These are phyloP conservation scores for Polyommatus icarus DNA, from an alignment of 2,888 invertebrate species.

Conservation along the genomic window DNA sequence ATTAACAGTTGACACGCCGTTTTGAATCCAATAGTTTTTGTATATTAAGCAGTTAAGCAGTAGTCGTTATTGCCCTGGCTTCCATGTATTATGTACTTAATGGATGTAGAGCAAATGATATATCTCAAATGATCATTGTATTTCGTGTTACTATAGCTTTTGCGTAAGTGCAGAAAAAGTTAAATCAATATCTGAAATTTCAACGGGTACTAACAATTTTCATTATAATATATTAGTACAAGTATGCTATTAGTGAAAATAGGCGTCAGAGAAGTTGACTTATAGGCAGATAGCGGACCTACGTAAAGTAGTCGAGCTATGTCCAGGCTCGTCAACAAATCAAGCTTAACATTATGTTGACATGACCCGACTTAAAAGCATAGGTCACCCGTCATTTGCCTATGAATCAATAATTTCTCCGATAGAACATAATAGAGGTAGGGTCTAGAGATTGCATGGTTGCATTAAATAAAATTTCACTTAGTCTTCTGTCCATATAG, in stretches of 20 bases:
- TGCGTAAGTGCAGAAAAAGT: background rate
- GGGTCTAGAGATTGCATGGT: background rate
- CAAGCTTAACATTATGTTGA: no score
- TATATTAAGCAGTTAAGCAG: slow-evolving; percentile 36
- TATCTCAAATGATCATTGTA: background rate
- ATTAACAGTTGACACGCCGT: slow-evolving; percentile 66
- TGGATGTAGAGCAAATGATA: slow-evolving; percentile 6
- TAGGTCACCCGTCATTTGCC: no score
- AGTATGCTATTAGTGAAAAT: background rate
- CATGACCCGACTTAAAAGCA: no score
- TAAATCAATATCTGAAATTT: background rate
- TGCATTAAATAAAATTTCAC: background rate
- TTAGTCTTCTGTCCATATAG: background rate
- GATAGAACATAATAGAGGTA: background rate
- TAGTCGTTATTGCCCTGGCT: slow-evolving; percentile 5
- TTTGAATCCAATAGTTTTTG: slow-evolving; percentile 54
- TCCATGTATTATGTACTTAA: background rate
- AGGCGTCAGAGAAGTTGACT: no score
- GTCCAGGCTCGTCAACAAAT: no score
- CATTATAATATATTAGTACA: no score
- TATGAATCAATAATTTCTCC: no score
- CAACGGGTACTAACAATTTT: background rate
- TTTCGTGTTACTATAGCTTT: background rate
- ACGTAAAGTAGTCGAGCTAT: no score
- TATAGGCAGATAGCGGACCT: no score